Evolutionary conservation across 30 jellyfish, hydroid and myxozoan genomes (phyloP), one percentile per base, ranked within the genome.

Genomic region (Aurelia coerulea): DNA sequence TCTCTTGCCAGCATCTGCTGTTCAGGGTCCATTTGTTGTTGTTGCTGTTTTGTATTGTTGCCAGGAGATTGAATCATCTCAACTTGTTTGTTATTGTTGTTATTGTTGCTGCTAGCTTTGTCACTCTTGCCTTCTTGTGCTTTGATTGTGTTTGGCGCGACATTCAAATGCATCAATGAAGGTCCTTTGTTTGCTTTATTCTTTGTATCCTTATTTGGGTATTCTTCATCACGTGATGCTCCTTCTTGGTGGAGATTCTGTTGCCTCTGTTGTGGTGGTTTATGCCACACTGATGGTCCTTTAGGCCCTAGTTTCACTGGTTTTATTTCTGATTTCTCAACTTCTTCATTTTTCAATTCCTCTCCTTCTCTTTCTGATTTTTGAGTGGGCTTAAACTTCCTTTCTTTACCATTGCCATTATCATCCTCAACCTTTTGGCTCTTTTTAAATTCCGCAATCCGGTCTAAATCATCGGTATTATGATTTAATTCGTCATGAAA

Each of bases 251-350:
- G 92, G 73, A n/a, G 17, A 50, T 41, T 41, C 37, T 23, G 68
- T 32, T 84, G 87, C 54, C 23, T 71, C 10, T 51, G 69, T 42
- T 65, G 68, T 32, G 88, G 88, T 75, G 90, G 90, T 37, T 77
- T 87, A 63, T 87, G 96, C 96, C 96, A 87, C 3, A 63, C 90
- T 14, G 96, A 87, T 6, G 96, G 96, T 31, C 96, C 96, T 51
- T 87, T 87, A 5, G 96, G 96, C 14, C 96, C 96, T 34, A 73
- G 12, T 56, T 76, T 83, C 34, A 64, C 23, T 4, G 90, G 74
- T 71, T 80, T 65, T 15, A 56, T 62, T 62, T 31, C 62, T 39
- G 53, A 15, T 4, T 59, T 62, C 1, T 10, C 66, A 1, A 53
- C 64, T 33, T 71, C 69, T 13, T 42, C 18, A n/a, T 16, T 58